Conservation (phyloP, 2,797 vertebrate species). For the Tachyglossus aculeatus region DNA sequence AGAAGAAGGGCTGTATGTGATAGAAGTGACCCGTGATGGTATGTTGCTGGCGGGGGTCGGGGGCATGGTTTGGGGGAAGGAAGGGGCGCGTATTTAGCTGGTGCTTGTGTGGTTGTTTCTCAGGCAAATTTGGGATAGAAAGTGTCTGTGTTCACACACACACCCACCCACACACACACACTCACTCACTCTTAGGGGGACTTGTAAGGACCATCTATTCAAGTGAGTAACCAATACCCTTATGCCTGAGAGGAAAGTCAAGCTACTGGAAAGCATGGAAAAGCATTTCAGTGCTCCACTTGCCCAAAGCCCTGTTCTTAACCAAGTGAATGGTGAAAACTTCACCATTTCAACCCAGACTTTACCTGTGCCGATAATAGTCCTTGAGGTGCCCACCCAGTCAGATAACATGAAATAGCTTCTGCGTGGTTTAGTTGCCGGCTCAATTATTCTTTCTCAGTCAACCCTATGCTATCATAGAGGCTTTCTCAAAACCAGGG, state of each 20-base stretch:
- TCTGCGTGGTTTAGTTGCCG: background rate
- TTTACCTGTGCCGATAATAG: too few species aligned
- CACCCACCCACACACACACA: background rate
- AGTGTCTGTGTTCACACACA: background rate
- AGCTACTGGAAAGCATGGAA: background rate
- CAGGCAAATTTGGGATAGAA: too few species aligned
- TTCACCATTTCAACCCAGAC: too few species aligned
- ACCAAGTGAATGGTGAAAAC: too few species aligned
- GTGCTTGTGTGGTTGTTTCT: background rate
- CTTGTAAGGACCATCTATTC: too few species aligned
- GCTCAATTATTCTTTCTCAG: background rate
- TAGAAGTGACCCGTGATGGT: constrained; percentile 95
- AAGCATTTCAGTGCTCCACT: too few species aligned
- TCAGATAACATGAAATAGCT: background rate
- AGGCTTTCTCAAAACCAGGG: background rate
- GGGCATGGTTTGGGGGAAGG: background rate
- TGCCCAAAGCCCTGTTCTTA: too few species aligned
- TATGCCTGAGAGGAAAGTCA: background rate
- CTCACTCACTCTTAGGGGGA: too few species aligned
- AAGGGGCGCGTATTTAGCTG: too few species aligned
- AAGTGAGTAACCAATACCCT: background rate
- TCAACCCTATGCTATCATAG: background rate
- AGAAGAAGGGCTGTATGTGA: constrained; percentile 93
- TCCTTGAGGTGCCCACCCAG: too few species aligned
- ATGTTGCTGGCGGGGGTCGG: constrained; percentile 56